These are phyloP conservation scores for Tipula vernalis DNA, from an alignment of 2,888 invertebrate species.

Conservation along the genomic window DNA sequence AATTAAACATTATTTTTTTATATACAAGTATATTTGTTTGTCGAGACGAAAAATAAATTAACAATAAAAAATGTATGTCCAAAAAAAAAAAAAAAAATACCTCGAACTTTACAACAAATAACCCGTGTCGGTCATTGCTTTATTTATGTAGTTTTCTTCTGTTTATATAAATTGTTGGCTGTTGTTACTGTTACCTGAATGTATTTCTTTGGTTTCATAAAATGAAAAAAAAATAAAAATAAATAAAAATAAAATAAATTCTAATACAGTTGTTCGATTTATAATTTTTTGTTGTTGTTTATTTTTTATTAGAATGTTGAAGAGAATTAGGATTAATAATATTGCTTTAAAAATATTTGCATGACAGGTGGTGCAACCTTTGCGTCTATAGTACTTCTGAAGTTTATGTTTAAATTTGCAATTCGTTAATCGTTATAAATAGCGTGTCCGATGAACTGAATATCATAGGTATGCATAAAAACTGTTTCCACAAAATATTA, in stretches of 20 bases:
- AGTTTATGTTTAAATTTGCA: background rate
- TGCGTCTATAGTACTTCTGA: background rate
- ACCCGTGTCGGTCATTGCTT: background rate
- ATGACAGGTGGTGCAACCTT: background rate
- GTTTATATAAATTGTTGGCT: background rate
- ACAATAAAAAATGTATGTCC: background rate
- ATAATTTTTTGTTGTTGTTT: background rate
- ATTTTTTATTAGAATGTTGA: background rate
- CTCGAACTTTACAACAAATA: background rate
- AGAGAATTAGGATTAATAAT: background rate
- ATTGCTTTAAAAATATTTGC: background rate
- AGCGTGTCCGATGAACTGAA: too few species aligned
- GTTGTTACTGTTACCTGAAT: background rate
- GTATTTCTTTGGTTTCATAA: background rate
- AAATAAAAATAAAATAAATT: background rate
- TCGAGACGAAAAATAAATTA: background rate
- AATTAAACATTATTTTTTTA: background rate
- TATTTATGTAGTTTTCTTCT: background rate
- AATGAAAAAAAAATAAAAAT: background rate
- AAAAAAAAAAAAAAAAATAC: background rate
- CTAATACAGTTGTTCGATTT: conserved; percentile 4
- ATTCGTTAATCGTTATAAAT: too few species aligned
- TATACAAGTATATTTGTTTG: background rate
- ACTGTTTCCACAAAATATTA: too few species aligned
- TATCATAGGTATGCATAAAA: too few species aligned